Conservation (phyloP, 2,113 vertebrate species). For the Rousettus leschenaultii region DNA sequence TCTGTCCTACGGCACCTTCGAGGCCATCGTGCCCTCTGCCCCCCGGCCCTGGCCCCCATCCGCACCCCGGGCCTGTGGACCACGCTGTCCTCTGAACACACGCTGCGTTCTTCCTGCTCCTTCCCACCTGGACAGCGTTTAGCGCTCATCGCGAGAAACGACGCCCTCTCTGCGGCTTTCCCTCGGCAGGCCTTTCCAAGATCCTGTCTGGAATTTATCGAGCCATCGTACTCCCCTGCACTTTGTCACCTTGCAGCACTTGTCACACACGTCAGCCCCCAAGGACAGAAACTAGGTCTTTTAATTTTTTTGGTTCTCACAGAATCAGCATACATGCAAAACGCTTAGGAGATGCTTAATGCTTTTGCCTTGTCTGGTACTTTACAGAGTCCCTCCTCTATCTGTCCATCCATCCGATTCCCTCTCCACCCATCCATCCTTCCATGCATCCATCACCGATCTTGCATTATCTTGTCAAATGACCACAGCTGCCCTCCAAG, state of each 20-base stretch:
- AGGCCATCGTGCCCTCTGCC: accelerated
- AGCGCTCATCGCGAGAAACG: background rate
- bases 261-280: accelerated
- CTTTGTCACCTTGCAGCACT: accelerated
- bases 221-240: background rate
- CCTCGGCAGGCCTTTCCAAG: background rate
- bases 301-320: background rate
- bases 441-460: background rate
- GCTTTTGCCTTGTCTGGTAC: background rate
- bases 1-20: background rate
- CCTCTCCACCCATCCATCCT: background rate
- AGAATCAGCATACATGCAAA: background rate
- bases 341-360: background rate
- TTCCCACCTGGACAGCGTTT: background rate
- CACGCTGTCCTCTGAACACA: background rate
- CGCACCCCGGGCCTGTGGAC: accelerated
- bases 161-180: accelerated
- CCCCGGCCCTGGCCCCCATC: accelerated
- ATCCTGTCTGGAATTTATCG: background rate
- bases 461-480: background rate
- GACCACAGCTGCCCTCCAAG: background rate
- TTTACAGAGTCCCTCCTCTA: background rate
- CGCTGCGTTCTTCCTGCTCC: accelerated
- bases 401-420: too few relatives aligned
- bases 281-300: background rate